Evolutionary conservation across 2,797 vertebrate species (phyloP).

Genomic region (Gadopsis marmoratus): DNA sequence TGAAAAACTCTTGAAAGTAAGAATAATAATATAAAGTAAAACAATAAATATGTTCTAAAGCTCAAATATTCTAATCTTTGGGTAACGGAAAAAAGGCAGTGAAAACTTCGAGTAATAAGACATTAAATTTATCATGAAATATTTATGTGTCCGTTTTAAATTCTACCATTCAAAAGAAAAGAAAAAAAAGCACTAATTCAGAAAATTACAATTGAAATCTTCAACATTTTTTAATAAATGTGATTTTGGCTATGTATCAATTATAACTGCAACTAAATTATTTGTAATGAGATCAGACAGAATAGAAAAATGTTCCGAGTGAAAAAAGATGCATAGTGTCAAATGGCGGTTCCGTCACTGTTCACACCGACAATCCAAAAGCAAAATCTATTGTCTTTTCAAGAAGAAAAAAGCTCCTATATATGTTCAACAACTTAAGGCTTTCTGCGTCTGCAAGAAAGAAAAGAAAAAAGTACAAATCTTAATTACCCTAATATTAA

Average conservation of each 20-base stretch:
- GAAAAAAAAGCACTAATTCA: conserved; percentile 16
- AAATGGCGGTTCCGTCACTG: conserved; percentile 9
- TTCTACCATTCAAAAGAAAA: conserved; percentile 26
- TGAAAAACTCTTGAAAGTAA: neutral
- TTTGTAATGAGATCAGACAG: conserved; percentile 9
- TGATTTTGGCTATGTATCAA: conserved; percentile 22
- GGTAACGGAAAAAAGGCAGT: conserved; percentile 7
- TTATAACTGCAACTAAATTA: conserved; percentile 33
- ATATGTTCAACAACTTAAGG: conserved; percentile 79
- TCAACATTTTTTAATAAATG: neutral
- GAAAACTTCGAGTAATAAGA: conserved; percentile 7
- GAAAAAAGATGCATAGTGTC: conserved; percentile 62
- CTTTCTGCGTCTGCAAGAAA: conserved; percentile 90
- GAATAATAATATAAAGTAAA: neutral
- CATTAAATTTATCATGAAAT: neutral
- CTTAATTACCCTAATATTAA: neutral
- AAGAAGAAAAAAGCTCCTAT: conserved; percentile 23
- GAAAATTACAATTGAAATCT: conserved; percentile 19
- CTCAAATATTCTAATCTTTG: conserved; percentile 57
- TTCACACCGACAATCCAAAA: conserved; percentile 6
- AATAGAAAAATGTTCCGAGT: conserved; percentile 26
- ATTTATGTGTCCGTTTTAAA: neutral
- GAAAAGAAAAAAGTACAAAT: conserved; percentile 7
- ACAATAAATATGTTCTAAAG: conserved; percentile 13
- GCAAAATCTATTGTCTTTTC: conserved; percentile 26